Evolutionary conservation across 2,888 invertebrate genomes (phyloP).

Genomic region (Ophion slaviceki): DNA sequence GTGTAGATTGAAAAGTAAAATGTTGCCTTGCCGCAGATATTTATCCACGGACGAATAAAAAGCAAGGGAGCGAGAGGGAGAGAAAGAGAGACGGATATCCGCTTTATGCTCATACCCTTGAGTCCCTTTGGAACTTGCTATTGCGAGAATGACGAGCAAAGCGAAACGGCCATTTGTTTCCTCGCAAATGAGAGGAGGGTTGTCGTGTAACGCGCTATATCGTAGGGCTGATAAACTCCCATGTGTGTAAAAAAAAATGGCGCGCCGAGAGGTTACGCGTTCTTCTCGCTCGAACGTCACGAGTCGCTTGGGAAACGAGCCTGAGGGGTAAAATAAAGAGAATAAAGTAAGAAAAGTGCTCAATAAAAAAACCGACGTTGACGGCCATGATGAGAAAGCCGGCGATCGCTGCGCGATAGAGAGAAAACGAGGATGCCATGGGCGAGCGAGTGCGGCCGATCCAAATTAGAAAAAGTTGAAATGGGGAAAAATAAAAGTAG

Average conservation of each 20-base stretch:
- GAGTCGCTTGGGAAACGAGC: not conserved
- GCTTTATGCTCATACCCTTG: not conserved
- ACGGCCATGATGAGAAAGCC: conserved; percentile 6
- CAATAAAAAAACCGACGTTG: conserved; percentile 19
- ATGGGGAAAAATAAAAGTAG: conserved; percentile 13
- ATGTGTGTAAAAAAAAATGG: conserved; percentile 11
- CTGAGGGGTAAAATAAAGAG: not conserved
- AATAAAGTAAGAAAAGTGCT: conserved; percentile 16
- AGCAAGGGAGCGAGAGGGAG: too few relatives aligned
- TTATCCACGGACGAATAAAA: not conserved
- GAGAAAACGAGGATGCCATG: conserved; percentile 27
- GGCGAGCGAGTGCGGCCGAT: conserved; percentile 22
- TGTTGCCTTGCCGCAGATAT: not conserved
- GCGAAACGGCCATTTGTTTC: not conserved
- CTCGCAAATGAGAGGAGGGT: conserved; percentile 46
- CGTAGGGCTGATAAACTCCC: conserved; percentile 39
- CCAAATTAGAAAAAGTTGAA: conserved; percentile 17
- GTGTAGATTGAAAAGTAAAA: too few relatives aligned
- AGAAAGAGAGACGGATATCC: too few relatives aligned
- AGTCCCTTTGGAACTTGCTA: conserved; percentile 2
- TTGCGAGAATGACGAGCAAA: conserved; percentile 3
- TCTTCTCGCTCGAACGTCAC: conserved; percentile 2
- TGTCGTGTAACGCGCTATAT: conserved; percentile 20
- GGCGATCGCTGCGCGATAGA: not conserved
- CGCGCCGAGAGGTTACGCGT: conserved; percentile 20